Evolutionary conservation across 2,888 invertebrate species (phyloP), one percentile per base, ranked within the genome.

Genomic region (Tipula lateralis): DNA sequence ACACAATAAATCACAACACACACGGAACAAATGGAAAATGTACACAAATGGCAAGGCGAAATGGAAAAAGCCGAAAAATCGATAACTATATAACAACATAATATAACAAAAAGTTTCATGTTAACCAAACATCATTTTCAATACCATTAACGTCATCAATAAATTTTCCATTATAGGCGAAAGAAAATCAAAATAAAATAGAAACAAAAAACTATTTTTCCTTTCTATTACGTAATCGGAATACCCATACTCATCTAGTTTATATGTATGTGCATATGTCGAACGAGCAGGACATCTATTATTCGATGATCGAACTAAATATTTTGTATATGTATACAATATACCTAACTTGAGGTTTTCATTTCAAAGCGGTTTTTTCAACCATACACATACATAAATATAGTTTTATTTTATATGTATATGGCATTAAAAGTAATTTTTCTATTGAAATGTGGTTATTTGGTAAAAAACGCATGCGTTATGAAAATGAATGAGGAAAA

Each of bases 91-190:
- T 39, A 66, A 44, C 66, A 66, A 66, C 24, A 66, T 16, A 50
- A 16, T 19, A 50, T 12, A 7, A 66, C 66, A 66, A 66, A 66
- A 24, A 24, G 66, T 66, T 66, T 66, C 66, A 66, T 66, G 66
- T 66, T 66, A 66, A 66, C 66, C 66, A 66, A 66, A 66, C 66
- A 66, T 66, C 6, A 66, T 66, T 66, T 66, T 66, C 66, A 66
- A 66, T 66, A 66, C 66, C 66, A 66, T 66, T 66, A 66, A 66
- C 66, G 66, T 66, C 66, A 66, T 66, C 66, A 66, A 66, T 66
- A 66, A 66, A 66, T 66, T 66, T 66, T 66, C 66, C 66, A 66
- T 66, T 66, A 66, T 24, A 24, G 66, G 66, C n/a, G 44, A 44
- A 9, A 50, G 50, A 50, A 24, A 19, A 66, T 9, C 24, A 66